phyloP scores from a whole-genome alignment of 1,140 invertebrate genomes.

The Panagrolaimus sp. region DNA sequence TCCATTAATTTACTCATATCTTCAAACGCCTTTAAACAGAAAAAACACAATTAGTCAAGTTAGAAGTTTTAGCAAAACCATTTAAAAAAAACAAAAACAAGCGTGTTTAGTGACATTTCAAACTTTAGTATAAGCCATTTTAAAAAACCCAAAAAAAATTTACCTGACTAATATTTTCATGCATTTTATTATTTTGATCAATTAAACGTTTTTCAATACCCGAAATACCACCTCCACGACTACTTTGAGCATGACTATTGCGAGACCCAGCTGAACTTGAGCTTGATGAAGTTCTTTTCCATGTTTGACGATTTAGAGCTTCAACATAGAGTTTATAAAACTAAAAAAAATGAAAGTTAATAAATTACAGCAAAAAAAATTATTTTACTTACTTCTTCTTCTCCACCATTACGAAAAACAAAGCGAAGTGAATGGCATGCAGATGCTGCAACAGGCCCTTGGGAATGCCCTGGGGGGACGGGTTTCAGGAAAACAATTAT shows the following conservation, averaged over 20 bases:
- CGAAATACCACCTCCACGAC: conserved; percentile 72
- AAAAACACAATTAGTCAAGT: conserved; percentile 4
- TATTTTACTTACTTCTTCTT: conserved; percentile 52
- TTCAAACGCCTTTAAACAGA: conserved; percentile 75
- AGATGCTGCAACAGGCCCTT: conserved; percentile 41
- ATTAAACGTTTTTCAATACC: conserved; percentile 87
- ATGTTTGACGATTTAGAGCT: conserved; percentile 59
- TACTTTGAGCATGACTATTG: conserved; percentile 32
- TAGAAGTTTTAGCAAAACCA: neutral
- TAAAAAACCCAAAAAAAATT: conserved; percentile 15
- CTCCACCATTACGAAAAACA: conserved; percentile 53
- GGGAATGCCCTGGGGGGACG: conserved; percentile 33
- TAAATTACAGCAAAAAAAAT: conserved; percentile 23
- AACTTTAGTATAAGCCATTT: conserved; percentile 16
- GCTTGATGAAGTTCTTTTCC: conserved; percentile 59
- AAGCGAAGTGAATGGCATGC: conserved; percentile 41
- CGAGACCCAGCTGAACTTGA: conserved; percentile 48
- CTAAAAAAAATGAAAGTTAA: conserved; percentile 29
- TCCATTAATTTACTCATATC: conserved; percentile 87
- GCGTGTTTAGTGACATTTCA: neutral
- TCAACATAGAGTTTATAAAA: conserved; percentile 63
- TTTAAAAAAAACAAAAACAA: conserved; percentile 8
- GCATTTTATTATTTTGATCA: conserved; percentile 79
- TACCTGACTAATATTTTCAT: conserved; percentile 71
- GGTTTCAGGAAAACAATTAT: conserved; percentile 73